A percentile compares a stretch with the other conserved stretches of the same genome.
Evolutionary conservation across 2,888 invertebrate species (phyloP).

Genomic region (Archips xylosteana): DNA sequence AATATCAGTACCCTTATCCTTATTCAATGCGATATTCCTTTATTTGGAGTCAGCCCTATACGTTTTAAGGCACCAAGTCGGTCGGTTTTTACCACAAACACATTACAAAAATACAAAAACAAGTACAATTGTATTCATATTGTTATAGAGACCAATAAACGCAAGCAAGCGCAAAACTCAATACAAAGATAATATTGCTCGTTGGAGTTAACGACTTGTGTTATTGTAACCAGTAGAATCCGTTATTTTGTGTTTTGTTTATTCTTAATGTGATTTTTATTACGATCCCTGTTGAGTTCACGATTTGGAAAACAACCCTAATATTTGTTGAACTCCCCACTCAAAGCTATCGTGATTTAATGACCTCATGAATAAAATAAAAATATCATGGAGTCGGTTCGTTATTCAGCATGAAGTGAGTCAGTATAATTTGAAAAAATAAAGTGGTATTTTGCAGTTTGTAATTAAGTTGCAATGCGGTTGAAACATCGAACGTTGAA

Average conservation of each 20-base stretch:
- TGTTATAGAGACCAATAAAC: background rate
- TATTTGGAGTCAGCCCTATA: too few relatives aligned
- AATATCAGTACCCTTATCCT: too few relatives aligned
- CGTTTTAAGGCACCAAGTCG: too few relatives aligned
- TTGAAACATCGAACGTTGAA: background rate
- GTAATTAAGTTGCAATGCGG: background rate
- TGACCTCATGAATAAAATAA: background rate
- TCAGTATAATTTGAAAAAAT: background rate
- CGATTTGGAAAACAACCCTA: constrained; percentile 6
- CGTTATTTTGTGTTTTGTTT: constrained; percentile 18
- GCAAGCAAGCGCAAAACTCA: constrained; percentile 13
- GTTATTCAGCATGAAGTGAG: background rate
- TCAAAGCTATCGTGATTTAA: constrained; percentile 11
- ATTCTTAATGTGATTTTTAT: constrained; percentile 34
- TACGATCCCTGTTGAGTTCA: constrained; percentile 7
- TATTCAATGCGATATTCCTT: too few relatives aligned
- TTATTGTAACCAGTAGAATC: constrained; percentile 20
- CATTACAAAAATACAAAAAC: too few relatives aligned
- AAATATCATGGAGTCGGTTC: background rate
- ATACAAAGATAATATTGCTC: constrained; percentile 27
- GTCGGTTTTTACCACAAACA: too few relatives aligned
- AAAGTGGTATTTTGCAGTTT: background rate
- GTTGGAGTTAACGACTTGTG: constrained; percentile 18
- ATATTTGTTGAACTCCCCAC: constrained; percentile 11
- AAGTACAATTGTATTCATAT: background rate